phyloP scores from a whole-genome alignment of 2,113 vertebrate genomes.

The Ia io region DNA sequence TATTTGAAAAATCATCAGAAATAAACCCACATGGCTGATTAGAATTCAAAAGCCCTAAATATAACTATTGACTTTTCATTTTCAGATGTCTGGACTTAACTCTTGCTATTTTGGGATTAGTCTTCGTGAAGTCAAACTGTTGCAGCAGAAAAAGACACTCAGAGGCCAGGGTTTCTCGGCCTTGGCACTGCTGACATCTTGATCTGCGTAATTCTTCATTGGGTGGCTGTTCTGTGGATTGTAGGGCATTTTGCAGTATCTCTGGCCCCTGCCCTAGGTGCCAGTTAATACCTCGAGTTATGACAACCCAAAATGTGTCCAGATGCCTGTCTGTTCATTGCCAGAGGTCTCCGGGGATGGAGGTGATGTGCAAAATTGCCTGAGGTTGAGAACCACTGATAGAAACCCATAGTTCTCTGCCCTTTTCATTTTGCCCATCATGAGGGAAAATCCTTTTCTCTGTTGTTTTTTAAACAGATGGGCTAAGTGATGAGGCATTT shows the following conservation, averaged over 20 bases:
- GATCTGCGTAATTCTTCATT: neutral
- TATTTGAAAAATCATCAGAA: slow-evolving; percentile 39
- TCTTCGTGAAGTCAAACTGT: neutral
- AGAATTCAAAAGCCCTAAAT: neutral
- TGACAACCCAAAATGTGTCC: neutral
- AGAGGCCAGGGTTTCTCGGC: neutral
- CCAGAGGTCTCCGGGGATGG: fast-evolving
- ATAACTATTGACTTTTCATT: neutral
- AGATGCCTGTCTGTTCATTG: neutral
- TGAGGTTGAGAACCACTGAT: neutral
- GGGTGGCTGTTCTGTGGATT: neutral
- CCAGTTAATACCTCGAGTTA: neutral
- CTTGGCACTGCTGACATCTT: neutral
- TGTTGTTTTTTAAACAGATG: slow-evolving; percentile 25
- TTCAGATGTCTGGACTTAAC: slow-evolving; percentile 11
- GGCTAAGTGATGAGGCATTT: slow-evolving; percentile 25
- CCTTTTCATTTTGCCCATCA: neutral
- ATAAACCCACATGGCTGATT: slow-evolving; percentile 22
- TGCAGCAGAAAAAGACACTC: neutral
- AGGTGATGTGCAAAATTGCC: neutral
- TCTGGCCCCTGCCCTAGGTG: neutral
- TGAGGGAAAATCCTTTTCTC: neutral
- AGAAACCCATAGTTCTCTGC: neutral
- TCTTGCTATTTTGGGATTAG: neutral
- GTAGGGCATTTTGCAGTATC: neutral